Conservation (phyloP, 2,888 invertebrate species). For the Torymus aiolomorphi region DNA sequence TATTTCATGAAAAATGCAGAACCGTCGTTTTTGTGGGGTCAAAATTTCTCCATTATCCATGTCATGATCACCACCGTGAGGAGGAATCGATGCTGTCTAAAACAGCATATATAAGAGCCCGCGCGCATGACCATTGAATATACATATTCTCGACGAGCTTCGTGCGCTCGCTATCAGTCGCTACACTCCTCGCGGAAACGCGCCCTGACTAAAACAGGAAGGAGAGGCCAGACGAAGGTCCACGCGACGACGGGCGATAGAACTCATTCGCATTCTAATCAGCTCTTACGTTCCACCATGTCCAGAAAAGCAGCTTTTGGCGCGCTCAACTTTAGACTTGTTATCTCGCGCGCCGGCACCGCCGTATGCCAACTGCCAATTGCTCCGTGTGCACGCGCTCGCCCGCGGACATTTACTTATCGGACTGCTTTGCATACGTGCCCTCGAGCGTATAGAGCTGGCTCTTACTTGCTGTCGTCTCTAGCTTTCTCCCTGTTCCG, state of each 20-base stretch:
- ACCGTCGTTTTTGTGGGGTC: not conserved
- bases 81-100: not conserved
- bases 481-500: too few relatives aligned
- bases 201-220: slow-evolving; percentile 16
- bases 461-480: too few relatives aligned
- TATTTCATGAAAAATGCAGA: slow-evolving; percentile 38
- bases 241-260: slow-evolving; percentile 52
- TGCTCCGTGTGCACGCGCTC: not conserved
- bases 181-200: slow-evolving; percentile 16
- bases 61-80: not conserved
- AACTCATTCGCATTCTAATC: slow-evolving; percentile 69
- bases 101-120: not conserved
- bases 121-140: slow-evolving; percentile 3
- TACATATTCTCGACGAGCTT: slow-evolving; percentile 3
- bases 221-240: not conserved
- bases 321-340: slow-evolving; percentile 65
- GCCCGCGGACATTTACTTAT: slow-evolving; percentile 38
- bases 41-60: slow-evolving; percentile 2
- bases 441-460: too few relatives aligned
- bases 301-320: slow-evolving; percentile 65
- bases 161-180: slow-evolving; percentile 19
- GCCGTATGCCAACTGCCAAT: slow-evolving; percentile 44
- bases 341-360: slow-evolving; percentile 58
- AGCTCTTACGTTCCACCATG: slow-evolving; percentile 64
- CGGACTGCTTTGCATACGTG: slow-evolving; percentile 40